A percentile compares a stretch with the other conserved stretches of the same genome.
Conservation (phyloP, 2,888 invertebrate genomes). For the Sialis lutaria region DNA sequence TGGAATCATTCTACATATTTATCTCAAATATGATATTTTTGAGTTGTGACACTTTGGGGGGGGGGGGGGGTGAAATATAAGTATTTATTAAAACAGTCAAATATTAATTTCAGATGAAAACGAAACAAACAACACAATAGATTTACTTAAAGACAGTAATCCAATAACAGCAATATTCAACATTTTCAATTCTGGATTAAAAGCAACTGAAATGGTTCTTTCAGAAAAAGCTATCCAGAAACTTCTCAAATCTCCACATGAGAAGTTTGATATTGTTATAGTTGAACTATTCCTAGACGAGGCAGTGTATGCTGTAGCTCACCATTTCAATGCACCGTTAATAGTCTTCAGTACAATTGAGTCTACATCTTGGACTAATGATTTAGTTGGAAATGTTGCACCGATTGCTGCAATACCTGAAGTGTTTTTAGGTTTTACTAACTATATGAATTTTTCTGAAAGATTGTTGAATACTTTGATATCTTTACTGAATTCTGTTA, state of each 20-base stretch:
- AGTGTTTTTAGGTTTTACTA: constrained; percentile 8
- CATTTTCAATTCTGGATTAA: neutral
- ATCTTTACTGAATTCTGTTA: constrained; percentile 13
- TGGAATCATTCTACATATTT: too few relatives aligned
- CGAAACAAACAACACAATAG: neutral
- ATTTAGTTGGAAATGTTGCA: constrained; percentile 14
- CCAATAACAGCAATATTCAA: neutral
- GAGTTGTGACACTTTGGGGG: too few relatives aligned
- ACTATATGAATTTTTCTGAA: constrained; percentile 13
- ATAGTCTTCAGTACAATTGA: constrained; percentile 13
- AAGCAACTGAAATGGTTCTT: constrained; percentile 9
- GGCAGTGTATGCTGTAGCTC: constrained; percentile 12
- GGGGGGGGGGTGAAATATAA: too few relatives aligned
- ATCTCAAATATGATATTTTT: too few relatives aligned
- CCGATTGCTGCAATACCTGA: constrained; percentile 12
- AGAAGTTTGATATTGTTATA: constrained; percentile 17
- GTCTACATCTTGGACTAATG: constrained; percentile 11
- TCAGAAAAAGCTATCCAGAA: constrained; percentile 13
- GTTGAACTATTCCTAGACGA: constrained; percentile 17
- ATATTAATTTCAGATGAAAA: neutral
- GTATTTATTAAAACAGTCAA: too few relatives aligned
- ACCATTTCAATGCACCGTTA: constrained; percentile 14
- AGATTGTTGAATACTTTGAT: constrained; percentile 14
- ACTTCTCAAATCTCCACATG: constrained; percentile 13
- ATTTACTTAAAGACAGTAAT: neutral